A percentile compares a stretch with the other conserved stretches of the same genome.
These are phyloP conservation scores for Drosophila sordidapex DNA, from an alignment of 2,888 invertebrate genomes.

Conservation along the genomic window DNA sequence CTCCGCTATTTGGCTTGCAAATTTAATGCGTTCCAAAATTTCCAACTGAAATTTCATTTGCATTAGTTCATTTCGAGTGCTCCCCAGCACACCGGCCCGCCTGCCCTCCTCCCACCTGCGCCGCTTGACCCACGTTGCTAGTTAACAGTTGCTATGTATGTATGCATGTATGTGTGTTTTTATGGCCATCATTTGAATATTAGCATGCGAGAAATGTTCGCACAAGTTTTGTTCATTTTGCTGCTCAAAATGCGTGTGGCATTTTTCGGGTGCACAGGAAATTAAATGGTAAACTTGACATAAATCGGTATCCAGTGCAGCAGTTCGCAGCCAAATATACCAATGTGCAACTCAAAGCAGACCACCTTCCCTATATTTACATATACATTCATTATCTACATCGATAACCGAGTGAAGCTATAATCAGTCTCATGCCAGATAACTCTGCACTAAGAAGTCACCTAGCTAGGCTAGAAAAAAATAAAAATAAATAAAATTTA, in stretches of 20 bases:
- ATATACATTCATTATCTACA: background rate
- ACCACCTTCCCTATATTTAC: background rate
- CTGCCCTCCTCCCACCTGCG: background rate
- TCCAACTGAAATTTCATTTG: slow-evolving; percentile 67
- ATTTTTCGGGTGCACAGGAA: slow-evolving; percentile 57
- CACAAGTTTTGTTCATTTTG: slow-evolving; percentile 14
- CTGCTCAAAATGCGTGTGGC: slow-evolving; percentile 45
- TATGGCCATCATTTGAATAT: slow-evolving; percentile 61
- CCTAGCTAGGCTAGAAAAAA: too few species aligned
- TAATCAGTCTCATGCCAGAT: too few species aligned
- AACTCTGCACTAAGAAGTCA: too few species aligned
- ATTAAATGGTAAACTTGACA: slow-evolving; percentile 68
- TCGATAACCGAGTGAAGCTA: background rate
- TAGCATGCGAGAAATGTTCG: slow-evolving; percentile 24
- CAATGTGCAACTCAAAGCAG: background rate
- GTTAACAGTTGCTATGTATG: slow-evolving; percentile 6
- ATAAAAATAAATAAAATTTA: too few species aligned
- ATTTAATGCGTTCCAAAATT: slow-evolving; percentile 71
- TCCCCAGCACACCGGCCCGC: background rate
- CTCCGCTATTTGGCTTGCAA: slow-evolving; percentile 70
- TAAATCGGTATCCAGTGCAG: slow-evolving; percentile 46
- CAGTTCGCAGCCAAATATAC: background rate
- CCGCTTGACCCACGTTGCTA: slow-evolving; percentile 3
- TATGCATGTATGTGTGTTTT: slow-evolving; percentile 27
- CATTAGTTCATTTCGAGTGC: slow-evolving; percentile 66